phyloP scores from a whole-genome alignment of 2,797 vertebrate species.

The Sebastiscus albofasciatus region DNA sequence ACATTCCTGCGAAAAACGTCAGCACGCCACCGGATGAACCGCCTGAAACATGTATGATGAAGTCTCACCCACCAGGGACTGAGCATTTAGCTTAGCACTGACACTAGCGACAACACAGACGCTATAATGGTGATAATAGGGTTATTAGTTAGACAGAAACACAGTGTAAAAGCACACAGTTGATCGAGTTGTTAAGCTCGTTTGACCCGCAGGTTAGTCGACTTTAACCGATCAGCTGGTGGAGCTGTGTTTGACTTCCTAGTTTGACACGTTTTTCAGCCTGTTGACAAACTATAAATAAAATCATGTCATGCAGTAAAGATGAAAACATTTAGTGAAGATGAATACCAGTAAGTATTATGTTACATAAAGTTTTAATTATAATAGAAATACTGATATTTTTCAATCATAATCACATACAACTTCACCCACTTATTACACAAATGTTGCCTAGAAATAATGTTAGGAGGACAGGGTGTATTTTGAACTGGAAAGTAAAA shows the following conservation, averaged over 20 bases:
- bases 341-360: neutral
- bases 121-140: fast-evolving
- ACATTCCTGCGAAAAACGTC: constrained; percentile 81
- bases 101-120: neutral
- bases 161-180: neutral
- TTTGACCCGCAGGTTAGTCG: neutral
- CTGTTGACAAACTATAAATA: neutral
- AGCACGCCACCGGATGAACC: constrained; percentile 60
- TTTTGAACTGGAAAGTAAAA: too few relatives aligned
- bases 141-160: neutral
- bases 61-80: neutral
- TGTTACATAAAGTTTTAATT: neutral
- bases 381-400: neutral
- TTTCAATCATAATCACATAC: neutral
- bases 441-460: neutral
- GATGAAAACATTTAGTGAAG: neutral
- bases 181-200: neutral
- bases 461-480: neutral
- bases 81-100: neutral
- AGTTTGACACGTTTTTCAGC: neutral
- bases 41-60: constrained; percentile 34
- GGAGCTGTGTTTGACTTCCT: neutral
- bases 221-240: neutral
- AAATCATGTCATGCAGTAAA: neutral
- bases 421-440: neutral